phyloP scores from a whole-genome alignment of 1,140 invertebrate species.

The Euborellia annulipes region DNA sequence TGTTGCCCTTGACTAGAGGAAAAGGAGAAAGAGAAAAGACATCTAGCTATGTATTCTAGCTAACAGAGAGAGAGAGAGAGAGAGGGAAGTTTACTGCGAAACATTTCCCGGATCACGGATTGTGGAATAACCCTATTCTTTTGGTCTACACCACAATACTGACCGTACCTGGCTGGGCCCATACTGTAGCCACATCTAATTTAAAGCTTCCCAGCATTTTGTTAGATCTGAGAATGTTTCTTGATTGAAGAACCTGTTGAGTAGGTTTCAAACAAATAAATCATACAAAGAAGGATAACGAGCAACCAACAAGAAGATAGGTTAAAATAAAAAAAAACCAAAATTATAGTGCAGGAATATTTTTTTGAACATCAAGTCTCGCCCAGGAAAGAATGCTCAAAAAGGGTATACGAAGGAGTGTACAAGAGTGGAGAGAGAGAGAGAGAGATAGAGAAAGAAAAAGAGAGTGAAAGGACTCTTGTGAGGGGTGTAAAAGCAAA shows the following conservation, averaged over 20 bases:
- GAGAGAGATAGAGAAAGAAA: no score
- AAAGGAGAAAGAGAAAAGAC: no score
- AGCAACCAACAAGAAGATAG: slow-evolving; percentile 11
- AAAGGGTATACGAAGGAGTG: neutral
- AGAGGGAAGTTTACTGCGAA: neutral
- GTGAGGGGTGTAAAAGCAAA: no score
- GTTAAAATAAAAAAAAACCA: neutral
- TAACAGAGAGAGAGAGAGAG: no score
- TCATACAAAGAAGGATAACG: slow-evolving; percentile 7
- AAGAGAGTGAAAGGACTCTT: no score
- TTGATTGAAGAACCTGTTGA: slow-evolving; percentile 56
- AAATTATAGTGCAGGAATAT: no score
- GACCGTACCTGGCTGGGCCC: slow-evolving; percentile 61
- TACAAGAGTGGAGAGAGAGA: neutral
- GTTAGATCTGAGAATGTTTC: slow-evolving; percentile 62
- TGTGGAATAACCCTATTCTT: no score
- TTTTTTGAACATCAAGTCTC: no score
- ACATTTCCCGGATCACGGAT: no score
- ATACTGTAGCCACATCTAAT: slow-evolving; percentile 74
- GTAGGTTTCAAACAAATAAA: slow-evolving; percentile 3
- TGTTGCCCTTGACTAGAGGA: no score
- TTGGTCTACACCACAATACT: no score
- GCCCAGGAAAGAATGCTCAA: neutral
- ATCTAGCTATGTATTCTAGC: neutral
- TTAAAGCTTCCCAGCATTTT: slow-evolving; percentile 78